Conservation (phyloP, 2,797 vertebrate genomes). For the Pangasius djambal region DNA sequence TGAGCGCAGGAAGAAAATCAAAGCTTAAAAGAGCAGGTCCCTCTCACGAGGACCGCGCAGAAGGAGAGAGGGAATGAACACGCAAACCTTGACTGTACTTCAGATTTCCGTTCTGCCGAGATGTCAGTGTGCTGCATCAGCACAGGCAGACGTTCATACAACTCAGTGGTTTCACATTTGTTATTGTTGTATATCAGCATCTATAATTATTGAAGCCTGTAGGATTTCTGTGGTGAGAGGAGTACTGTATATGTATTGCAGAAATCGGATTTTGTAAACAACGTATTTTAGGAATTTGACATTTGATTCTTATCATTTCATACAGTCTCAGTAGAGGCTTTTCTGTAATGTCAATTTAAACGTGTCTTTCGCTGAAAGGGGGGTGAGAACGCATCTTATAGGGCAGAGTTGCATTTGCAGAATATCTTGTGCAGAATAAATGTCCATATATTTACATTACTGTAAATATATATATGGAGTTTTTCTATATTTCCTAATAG, state of each 20-base stretch:
- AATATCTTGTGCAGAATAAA: neutral
- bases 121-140: constrained; percentile 40
- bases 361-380: neutral
- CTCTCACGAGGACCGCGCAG: neutral
- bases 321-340: neutral
- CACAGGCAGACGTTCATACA: neutral
- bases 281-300: neutral
- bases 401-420: neutral
- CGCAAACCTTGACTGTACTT: neutral
- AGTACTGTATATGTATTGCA: neutral
- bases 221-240: neutral
- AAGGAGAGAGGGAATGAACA: constrained; percentile 29
- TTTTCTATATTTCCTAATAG: neutral
- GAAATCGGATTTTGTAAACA: neutral
- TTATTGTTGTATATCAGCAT: neutral
- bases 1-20: constrained; percentile 60
- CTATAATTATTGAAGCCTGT: neutral
- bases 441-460: neutral
- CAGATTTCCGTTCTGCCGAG: neutral
- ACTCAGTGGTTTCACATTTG: neutral
- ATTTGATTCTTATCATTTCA: neutral
- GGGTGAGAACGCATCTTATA: neutral
- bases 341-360: neutral
- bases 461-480: no score
- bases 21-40: constrained; percentile 10